Evolutionary conservation across 2,888 invertebrate genomes (phyloP).

Genomic region (Imbricaverruca yamaguchii): DNA sequence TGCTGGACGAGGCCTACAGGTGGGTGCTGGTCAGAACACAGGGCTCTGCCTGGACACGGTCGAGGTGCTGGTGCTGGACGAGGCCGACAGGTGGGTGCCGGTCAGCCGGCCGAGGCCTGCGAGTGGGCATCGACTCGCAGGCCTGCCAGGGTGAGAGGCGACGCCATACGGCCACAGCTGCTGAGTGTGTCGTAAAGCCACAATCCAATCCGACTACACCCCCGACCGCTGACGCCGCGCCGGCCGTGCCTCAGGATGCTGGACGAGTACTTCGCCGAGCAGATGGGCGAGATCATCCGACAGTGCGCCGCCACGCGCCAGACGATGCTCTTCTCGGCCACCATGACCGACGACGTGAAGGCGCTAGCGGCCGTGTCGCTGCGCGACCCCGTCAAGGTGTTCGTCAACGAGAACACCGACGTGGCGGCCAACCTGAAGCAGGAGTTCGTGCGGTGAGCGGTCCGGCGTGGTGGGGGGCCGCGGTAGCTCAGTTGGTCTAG

Average conservation of each 20-base stretch:
- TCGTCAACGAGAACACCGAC: conserved; percentile 91
- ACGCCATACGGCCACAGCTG: no score
- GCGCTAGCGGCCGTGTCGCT: conserved; percentile 89
- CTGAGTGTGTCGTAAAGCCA: no score
- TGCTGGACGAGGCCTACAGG: conserved; percentile 70
- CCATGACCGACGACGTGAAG: conserved; percentile 97
- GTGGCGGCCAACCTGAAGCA: conserved; percentile 92
- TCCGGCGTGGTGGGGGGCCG: no score
- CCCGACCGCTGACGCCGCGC: neutral
- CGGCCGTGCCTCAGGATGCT: conserved; percentile 61
- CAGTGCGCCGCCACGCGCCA: conserved; percentile 86
- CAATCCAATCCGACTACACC: no score
- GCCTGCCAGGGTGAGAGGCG: no score
- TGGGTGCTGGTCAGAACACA: no score
- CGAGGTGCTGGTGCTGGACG: conserved; percentile 75
- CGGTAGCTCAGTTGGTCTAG: no score
- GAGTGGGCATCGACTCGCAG: no score
- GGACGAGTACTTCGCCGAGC: conserved; percentile 97
- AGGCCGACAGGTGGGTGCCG: neutral
- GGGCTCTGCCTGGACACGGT: conserved; percentile 82
- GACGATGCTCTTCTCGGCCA: conserved; percentile 96
- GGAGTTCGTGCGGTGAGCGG: conserved; percentile 72
- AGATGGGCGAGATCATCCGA: conserved; percentile 95
- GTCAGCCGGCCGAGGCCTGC: no score
- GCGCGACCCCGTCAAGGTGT: conserved; percentile 84